A percentile compares a stretch with the other conserved stretches of the same genome.
These are phyloP conservation scores for Patiria pectinifera DNA, from an alignment of 53 echinoderm and acorn worm genomes.

Conservation along the genomic window DNA sequence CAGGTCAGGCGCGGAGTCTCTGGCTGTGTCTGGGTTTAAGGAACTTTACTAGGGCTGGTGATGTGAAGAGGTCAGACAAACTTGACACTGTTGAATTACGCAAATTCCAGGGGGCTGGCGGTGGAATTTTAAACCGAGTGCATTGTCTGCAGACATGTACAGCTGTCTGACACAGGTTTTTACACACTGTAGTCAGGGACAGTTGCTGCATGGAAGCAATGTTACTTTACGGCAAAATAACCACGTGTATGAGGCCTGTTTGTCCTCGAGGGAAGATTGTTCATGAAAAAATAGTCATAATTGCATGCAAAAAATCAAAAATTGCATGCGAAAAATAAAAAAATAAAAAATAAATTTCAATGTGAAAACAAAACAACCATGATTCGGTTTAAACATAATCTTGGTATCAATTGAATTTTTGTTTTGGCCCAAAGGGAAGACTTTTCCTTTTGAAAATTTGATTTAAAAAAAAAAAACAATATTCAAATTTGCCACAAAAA, in stretches of 20 bases:
- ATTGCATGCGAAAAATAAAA: too few relatives aligned
- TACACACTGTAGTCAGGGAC: constrained; percentile 11
- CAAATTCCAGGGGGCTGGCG: not conserved
- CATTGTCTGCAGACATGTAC: not conserved
- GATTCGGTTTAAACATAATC: too few relatives aligned
- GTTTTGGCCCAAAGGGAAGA: too few relatives aligned
- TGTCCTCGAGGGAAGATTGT: too few relatives aligned
- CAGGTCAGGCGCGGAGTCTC: not conserved
- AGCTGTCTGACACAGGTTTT: constrained; percentile 15
- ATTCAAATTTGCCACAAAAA: too few relatives aligned
- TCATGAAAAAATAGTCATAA: too few relatives aligned
- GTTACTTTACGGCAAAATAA: not conserved
- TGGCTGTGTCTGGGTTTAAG: constrained; percentile 3
- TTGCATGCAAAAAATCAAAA: too few relatives aligned
- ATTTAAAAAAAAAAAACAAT: too few relatives aligned
- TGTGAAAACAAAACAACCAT: too few relatives aligned
- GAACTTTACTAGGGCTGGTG: not conserved
- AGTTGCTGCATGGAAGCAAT: not conserved
- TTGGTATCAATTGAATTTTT: too few relatives aligned
- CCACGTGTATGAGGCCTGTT: not conserved
- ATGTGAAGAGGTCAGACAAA: constrained; percentile 31
- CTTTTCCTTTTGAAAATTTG: too few relatives aligned
- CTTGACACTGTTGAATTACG: constrained; percentile 17
- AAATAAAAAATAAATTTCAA: too few relatives aligned
- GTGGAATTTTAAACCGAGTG: not conserved